A percentile compares a stretch with the other conserved stretches of the same genome.
phyloP scores from a whole-genome alignment of 2,888 invertebrate species.

The Germaria angustata region DNA sequence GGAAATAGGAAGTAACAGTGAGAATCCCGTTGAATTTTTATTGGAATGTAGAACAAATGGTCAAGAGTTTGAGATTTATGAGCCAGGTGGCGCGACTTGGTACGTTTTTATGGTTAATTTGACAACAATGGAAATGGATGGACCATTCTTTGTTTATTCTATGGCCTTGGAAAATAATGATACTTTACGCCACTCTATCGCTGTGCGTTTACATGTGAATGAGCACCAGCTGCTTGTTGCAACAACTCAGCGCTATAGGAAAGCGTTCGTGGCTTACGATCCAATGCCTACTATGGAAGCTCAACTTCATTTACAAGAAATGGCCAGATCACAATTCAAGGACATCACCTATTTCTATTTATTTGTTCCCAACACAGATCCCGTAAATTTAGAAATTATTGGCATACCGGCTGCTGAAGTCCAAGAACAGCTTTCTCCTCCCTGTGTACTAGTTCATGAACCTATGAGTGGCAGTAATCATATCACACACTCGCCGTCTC shows the following conservation, averaged over 20 bases:
- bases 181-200: slow-evolving; percentile 83
- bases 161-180: slow-evolving; percentile 82
- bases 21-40: slow-evolving; percentile 82
- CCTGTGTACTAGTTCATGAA: background rate
- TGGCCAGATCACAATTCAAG: slow-evolving; percentile 80
- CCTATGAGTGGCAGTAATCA: background rate
- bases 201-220: slow-evolving; percentile 79
- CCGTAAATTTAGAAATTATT: slow-evolving; percentile 80
- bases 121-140: slow-evolving; percentile 83
- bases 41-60: slow-evolving; percentile 84
- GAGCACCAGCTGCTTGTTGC: slow-evolving; percentile 75
- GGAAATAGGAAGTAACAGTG: slow-evolving; percentile 70
- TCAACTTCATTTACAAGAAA: slow-evolving; percentile 78
- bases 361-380: slow-evolving; percentile 83
- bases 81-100: slow-evolving; percentile 82
- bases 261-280: slow-evolving; percentile 81
- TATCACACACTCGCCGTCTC: slow-evolving; percentile 13
- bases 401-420: slow-evolving; percentile 80
- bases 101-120: slow-evolving; percentile 84
- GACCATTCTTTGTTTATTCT: slow-evolving; percentile 83
- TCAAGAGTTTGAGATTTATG: slow-evolving; percentile 84
- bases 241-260: slow-evolving; percentile 74
- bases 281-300: slow-evolving; percentile 78
- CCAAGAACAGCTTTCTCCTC: slow-evolving; percentile 67
- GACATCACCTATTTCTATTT: slow-evolving; percentile 84